Percentiles rank a stretch among this genome's conserved stretches.
Conservation (phyloP, 1,140 invertebrate species). For the Nephotettix cincticeps region DNA sequence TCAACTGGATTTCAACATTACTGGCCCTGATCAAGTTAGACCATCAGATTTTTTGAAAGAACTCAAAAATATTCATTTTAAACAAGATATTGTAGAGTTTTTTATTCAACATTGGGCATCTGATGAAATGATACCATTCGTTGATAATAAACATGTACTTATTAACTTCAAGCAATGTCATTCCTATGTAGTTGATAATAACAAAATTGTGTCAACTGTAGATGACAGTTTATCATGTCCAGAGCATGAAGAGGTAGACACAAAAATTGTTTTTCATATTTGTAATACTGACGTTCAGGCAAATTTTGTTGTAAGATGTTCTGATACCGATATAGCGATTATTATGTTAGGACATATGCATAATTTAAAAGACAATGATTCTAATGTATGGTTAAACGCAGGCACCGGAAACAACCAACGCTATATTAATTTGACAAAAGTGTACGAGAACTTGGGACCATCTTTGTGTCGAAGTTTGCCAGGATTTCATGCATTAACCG, state of each 20-base stretch:
- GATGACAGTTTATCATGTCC: too few species aligned
- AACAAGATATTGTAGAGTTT: not conserved
- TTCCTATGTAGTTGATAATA: not conserved
- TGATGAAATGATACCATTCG: not conserved
- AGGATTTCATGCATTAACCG: slow-evolving; percentile 47
- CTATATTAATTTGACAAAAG: slow-evolving; percentile 38
- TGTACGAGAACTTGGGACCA: slow-evolving; percentile 41
- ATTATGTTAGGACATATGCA: slow-evolving; percentile 35
- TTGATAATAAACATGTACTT: not conserved
- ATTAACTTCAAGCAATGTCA: not conserved
- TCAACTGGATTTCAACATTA: not conserved
- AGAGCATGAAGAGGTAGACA: too few species aligned
- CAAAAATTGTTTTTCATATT: too few species aligned
- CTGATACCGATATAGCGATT: slow-evolving; percentile 33
- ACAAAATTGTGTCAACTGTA: not conserved
- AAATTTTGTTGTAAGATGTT: too few species aligned
- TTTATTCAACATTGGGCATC: not conserved
- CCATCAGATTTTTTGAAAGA: not conserved
- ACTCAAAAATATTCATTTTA: not conserved
- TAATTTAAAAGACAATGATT: not conserved
- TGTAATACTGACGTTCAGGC: too few species aligned
- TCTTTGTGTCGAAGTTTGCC: slow-evolving; percentile 40
- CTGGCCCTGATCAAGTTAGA: not conserved
- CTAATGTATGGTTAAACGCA: slow-evolving; percentile 37
- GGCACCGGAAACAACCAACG: slow-evolving; percentile 39